A percentile compares a stretch with the other conserved stretches of the same genome.
Evolutionary conservation across 1,140 invertebrate species (phyloP).

Genomic region (Macrobrachium rosenbergii): DNA sequence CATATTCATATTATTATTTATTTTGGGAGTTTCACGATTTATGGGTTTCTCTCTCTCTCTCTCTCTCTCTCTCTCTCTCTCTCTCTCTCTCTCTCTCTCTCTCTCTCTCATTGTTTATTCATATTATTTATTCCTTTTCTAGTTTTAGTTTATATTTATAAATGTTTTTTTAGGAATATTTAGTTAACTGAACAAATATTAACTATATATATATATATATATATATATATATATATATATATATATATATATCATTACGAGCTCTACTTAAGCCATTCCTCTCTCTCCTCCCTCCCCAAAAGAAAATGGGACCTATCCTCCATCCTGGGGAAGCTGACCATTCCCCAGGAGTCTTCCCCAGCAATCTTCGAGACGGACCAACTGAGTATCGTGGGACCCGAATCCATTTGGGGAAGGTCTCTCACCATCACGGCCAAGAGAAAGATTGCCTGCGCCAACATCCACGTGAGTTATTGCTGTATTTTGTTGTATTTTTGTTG

Average conservation of each 20-base stretch:
- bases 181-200: too few species aligned
- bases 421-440: slow-evolving; percentile 67
- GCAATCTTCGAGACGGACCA: slow-evolving; percentile 66
- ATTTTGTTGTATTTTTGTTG: slow-evolving; percentile 9
- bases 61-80: too few species aligned
- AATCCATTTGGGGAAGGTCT: slow-evolving; percentile 69
- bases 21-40: too few species aligned
- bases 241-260: slow-evolving; percentile 37
- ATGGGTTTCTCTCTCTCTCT: too few species aligned
- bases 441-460: slow-evolving; percentile 67
- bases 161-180: too few species aligned
- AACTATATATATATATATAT: slow-evolving; percentile 62
- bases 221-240: slow-evolving; percentile 70
- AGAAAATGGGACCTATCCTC: slow-evolving; percentile 49
- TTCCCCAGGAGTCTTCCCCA: slow-evolving; percentile 39
- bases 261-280: neutral
- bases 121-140: too few species aligned
- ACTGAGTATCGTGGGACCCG: slow-evolving; percentile 67
- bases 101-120: too few species aligned
- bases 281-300: neutral
- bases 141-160: too few species aligned
- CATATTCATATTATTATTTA: too few species aligned
- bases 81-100: too few species aligned
- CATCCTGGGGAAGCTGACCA: slow-evolving; percentile 49
- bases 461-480: slow-evolving; percentile 59